phyloP scores from a whole-genome alignment of 2,888 invertebrate genomes.

The Platynereis dumerilii region DNA sequence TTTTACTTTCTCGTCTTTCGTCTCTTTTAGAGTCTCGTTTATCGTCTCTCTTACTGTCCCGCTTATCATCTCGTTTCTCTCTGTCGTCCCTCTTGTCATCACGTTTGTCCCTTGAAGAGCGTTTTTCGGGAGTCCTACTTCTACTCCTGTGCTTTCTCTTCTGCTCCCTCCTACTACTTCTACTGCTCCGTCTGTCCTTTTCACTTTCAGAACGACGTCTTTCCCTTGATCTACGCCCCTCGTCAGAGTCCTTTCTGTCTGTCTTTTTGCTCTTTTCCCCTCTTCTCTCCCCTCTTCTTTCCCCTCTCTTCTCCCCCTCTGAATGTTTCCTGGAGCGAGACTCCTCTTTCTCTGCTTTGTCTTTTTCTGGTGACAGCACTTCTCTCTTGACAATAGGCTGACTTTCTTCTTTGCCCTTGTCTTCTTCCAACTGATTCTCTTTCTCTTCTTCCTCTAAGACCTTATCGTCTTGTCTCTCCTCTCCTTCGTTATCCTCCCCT shows the following conservation, averaged over 20 bases:
- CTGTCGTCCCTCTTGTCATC: not conserved
- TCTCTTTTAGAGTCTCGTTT: not conserved
- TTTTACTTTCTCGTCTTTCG: not conserved
- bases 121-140: too few species aligned
- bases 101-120: too few species aligned
- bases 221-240: too few species aligned
- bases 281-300: not conserved
- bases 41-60: not conserved
- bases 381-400: not conserved
- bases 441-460: not conserved
- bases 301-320: not conserved
- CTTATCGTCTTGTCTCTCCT: conserved; percentile 12
- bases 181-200: too few species aligned
- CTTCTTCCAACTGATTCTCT: conserved; percentile 1
- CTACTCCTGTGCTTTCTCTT: too few species aligned
- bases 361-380: not conserved
- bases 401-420: not conserved
- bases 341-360: not conserved
- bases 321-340: not conserved
- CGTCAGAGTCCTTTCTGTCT: conserved; percentile 1
- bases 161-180: too few species aligned
- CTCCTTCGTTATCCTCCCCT: conserved; percentile 1
- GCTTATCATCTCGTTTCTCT: not conserved
- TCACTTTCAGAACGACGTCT: too few species aligned
- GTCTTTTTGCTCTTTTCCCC: conserved; percentile 1